Evolutionary conservation across 2,888 invertebrate genomes (phyloP).

Genomic region (Tinea trinotella): DNA sequence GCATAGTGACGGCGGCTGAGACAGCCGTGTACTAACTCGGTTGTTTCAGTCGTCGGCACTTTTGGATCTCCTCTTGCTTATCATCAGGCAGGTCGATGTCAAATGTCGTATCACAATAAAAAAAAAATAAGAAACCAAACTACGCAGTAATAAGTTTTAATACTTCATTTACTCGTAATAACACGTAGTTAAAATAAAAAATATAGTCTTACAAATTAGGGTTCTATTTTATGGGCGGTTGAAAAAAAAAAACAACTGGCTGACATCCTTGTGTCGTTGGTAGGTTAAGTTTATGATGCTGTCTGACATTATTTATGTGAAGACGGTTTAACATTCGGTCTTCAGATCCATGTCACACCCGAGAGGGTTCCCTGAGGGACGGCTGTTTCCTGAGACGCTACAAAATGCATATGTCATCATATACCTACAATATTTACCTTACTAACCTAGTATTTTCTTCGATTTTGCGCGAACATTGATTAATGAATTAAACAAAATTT

Average conservation of each 20-base stretch:
- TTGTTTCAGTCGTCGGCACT: too few relatives aligned
- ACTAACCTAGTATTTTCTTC: too few relatives aligned
- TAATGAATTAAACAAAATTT: too few relatives aligned
- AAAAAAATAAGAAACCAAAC: too few relatives aligned
- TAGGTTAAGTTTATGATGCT: constrained; percentile 4
- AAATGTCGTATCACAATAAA: too few relatives aligned
- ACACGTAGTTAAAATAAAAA: background rate
- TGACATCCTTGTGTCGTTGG: background rate
- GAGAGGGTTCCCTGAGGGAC: constrained; percentile 3
- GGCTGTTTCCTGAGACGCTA: background rate
- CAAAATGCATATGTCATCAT: background rate
- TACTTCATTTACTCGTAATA: background rate
- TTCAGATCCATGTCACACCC: background rate
- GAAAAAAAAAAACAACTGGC: background rate
- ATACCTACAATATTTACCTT: too few relatives aligned
- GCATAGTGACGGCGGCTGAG: too few relatives aligned
- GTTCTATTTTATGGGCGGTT: background rate
- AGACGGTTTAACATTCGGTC: constrained; percentile 6
- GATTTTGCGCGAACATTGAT: too few relatives aligned
- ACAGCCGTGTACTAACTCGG: too few relatives aligned
- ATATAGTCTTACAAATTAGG: background rate
- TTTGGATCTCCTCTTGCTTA: too few relatives aligned
- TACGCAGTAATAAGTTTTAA: background rate
- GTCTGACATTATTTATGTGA: constrained; percentile 9
- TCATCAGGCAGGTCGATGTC: too few relatives aligned